Base-by-base conservation (phyloP, 92 coral and sea anemone genomes). In the Parazoanthus atlanticus region DNA sequence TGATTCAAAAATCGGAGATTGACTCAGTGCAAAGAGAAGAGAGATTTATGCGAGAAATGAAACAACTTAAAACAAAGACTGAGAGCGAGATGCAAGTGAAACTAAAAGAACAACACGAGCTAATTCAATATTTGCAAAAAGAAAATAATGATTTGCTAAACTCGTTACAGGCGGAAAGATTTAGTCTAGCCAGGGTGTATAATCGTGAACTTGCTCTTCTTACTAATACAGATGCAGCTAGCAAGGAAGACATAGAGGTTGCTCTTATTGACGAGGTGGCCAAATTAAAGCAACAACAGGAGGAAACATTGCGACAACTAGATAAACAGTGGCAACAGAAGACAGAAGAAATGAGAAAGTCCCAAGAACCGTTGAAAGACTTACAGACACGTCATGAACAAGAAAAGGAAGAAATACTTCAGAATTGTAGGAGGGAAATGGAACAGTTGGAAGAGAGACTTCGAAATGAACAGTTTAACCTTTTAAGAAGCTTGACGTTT, bases 401-500 rank as follows among this genome's bases (percentile, higher is more conserved):
- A 36, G 95, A 95, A 58, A 79, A 90, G 32, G 93, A 93, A 10
- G 92, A 81, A 33, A 69, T 84, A 69, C 78, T 41, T 25, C 87
- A 52, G 41, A 86, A 92, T 8, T 96, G 91, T 77, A 92, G 86
- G 49, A 61, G 30, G 25, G 96, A 95, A 74, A 92, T 90, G 38
- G 99, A 93, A 86, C 77, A 88, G 36, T 49, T 95, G 72, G 99
- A 97, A 75, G 95, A 91, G 15, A 78, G 89, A 89, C 94, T 94
- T 40, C 90, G 99, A 49, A 86, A 84, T 40, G 97, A 97, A 84
- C 96, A 95, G 47, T 86, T 97, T 6, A 91, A 91, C 66, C 93
- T 94, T 28, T 84, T 97, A 8, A 93, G 93, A 81, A 93, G 97
- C 79, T 95, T 97, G 56, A 96, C 94, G 85, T 94, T 95, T 88